A percentile compares a stretch with the other conserved stretches of the same genome.
Evolutionary conservation across 1,140 invertebrate species (phyloP).

Genomic region (Nasonia longicornis): DNA sequence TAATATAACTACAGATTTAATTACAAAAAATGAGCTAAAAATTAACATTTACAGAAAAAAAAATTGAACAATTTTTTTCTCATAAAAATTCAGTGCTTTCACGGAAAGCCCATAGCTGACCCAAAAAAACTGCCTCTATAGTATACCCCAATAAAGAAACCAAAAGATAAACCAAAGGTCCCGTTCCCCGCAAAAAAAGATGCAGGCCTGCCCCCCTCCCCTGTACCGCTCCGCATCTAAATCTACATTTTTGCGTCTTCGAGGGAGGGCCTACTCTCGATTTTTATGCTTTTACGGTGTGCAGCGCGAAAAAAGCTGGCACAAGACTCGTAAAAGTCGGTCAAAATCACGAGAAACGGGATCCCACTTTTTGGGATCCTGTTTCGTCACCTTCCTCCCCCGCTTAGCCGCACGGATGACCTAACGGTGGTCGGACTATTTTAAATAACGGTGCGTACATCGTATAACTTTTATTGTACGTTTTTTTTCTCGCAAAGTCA

Average conservation of each 20-base stretch:
- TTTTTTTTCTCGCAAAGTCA: conserved; percentile 44
- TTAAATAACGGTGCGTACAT: conserved; percentile 58
- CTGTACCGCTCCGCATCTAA: neutral
- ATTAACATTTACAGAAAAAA: too few relatives aligned
- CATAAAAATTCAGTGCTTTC: neutral
- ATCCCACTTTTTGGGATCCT: conserved; percentile 58
- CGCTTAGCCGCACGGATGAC: conserved; percentile 26
- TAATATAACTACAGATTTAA: too few relatives aligned
- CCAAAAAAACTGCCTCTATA: neutral
- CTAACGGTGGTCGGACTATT: conserved; percentile 59
- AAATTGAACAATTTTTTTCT: too few relatives aligned
- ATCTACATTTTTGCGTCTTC: conserved; percentile 14
- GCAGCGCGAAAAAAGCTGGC: neutral
- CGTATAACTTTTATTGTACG: conserved; percentile 65
- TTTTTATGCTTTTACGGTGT: conserved; percentile 63
- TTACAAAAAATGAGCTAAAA: too few relatives aligned
- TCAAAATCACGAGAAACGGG: conserved; percentile 57
- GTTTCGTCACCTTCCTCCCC: conserved; percentile 56
- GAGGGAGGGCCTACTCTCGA: neutral
- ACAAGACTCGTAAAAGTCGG: conserved; percentile 51
- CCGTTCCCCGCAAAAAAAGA: neutral
- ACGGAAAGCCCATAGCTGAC: neutral
- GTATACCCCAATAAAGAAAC: neutral
- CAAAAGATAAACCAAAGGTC: neutral
- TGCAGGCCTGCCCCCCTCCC: neutral